phyloP scores from a whole-genome alignment of 2,888 invertebrate species.

The Asteroscopus sphinx region DNA sequence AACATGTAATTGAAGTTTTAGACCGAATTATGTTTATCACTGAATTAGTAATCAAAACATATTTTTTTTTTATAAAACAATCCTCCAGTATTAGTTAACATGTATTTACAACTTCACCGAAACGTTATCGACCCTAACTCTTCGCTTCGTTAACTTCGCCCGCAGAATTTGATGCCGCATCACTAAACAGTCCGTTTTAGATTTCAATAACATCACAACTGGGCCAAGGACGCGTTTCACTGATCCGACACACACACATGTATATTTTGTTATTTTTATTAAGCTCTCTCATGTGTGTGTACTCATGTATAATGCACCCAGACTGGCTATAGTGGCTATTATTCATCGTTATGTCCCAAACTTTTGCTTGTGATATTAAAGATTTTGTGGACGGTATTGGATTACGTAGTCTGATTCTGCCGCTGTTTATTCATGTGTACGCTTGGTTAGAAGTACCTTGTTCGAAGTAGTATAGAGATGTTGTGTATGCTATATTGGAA shows the following conservation, averaged over 20 bases:
- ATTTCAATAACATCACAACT: constrained; percentile 52
- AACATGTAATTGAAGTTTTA: no score
- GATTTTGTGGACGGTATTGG: constrained; percentile 58
- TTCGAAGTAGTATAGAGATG: no score
- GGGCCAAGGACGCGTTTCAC: constrained; percentile 47
- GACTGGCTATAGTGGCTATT: constrained; percentile 56
- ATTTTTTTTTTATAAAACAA: no score
- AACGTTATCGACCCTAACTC: constrained; percentile 1
- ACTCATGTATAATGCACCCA: constrained; percentile 62
- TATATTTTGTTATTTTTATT: constrained; percentile 49
- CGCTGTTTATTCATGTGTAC: constrained; percentile 31
- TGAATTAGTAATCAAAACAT: no score
- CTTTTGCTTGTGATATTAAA: constrained; percentile 57
- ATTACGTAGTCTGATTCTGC: constrained; percentile 51
- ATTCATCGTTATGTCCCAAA: constrained; percentile 49
- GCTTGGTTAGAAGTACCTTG: constrained; percentile 8
- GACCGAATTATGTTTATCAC: no score
- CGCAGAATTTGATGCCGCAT: constrained; percentile 29
- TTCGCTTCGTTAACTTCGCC: constrained; percentile 26
- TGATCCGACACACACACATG: constrained; percentile 38
- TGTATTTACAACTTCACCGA: constrained; percentile 5
- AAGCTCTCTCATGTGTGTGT: constrained; percentile 38
- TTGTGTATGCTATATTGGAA: no score
- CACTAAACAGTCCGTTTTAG: constrained; percentile 50
- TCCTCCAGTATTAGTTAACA: no score